These are phyloP conservation scores for Formica selysi DNA, from an alignment of 1,140 invertebrate genomes.

Conservation along the genomic window DNA sequence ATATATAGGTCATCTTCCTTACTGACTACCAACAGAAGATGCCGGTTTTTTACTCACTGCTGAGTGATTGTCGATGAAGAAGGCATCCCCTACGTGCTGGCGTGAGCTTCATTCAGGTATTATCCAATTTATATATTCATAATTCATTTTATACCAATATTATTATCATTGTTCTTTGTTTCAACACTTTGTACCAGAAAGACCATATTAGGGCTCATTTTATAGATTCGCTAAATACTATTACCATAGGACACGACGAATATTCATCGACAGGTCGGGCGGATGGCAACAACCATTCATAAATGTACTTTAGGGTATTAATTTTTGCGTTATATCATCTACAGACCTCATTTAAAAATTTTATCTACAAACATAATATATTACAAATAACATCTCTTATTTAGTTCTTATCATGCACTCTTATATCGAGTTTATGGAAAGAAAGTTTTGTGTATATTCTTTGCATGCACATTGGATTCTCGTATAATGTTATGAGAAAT, in stretches of 20 bases:
- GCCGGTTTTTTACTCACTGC: slow-evolving; percentile 86
- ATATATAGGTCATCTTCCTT: slow-evolving; percentile 86
- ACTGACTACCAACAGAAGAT: slow-evolving; percentile 87
- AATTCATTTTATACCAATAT: slow-evolving; percentile 85
- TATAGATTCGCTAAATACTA: slow-evolving; percentile 74
- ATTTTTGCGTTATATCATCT: slow-evolving; percentile 33
- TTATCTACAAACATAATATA: slow-evolving; percentile 1
- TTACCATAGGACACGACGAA: slow-evolving; percentile 73
- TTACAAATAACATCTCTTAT: slow-evolving; percentile 35
- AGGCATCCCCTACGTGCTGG: slow-evolving; percentile 86
- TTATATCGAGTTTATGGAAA: slow-evolving; percentile 48
- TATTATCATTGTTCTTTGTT: slow-evolving; percentile 84
- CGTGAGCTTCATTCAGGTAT: slow-evolving; percentile 86
- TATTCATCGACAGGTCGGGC: slow-evolving; percentile 73
- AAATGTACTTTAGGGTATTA: slow-evolving; percentile 49
- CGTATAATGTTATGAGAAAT: slow-evolving; percentile 63
- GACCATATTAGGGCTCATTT: slow-evolving; percentile 71
- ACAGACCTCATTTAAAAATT: slow-evolving; percentile 44
- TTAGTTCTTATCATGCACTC: background rate
- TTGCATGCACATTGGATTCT: slow-evolving; percentile 74
- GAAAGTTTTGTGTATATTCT: slow-evolving; percentile 51
- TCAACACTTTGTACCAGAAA: slow-evolving; percentile 76
- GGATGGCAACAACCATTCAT: slow-evolving; percentile 72
- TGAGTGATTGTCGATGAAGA: slow-evolving; percentile 86
- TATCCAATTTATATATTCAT: slow-evolving; percentile 87